A percentile compares a stretch with the other conserved stretches of the same genome.
Evolutionary conservation across 2,113 vertebrate species (phyloP).

Genomic region (Chauna torquata): DNA sequence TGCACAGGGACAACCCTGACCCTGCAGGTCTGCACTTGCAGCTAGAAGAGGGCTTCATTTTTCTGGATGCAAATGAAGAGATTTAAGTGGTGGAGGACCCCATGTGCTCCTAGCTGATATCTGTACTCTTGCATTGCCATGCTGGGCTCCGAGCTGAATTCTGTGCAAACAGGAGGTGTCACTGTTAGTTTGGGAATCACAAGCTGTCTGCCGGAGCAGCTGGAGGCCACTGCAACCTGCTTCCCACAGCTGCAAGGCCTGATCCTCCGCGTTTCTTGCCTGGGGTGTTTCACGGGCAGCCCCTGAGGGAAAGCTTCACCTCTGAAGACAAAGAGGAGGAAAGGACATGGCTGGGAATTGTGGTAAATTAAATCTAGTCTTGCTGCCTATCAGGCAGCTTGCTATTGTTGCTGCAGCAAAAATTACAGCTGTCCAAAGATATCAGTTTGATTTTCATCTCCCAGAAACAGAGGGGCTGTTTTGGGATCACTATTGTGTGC

Average conservation of each 20-base stretch:
- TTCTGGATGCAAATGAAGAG: not conserved
- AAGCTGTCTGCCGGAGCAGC: not conserved
- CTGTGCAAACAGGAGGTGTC: conserved; percentile 32
- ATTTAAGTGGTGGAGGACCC: not conserved
- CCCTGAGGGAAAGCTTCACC: not conserved
- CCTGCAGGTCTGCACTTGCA: rapidly evolving
- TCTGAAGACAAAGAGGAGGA: not conserved
- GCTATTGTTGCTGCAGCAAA: not conserved
- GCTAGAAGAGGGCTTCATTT: not conserved
- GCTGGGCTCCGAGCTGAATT: not conserved
- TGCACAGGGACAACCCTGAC: not conserved
- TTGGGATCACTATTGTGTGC: rapidly evolving
- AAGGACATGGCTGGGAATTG: not conserved
- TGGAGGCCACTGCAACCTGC: not conserved
- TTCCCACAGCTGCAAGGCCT: not conserved
- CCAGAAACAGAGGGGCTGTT: not conserved
- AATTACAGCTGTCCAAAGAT: not conserved
- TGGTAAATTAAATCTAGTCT: not conserved
- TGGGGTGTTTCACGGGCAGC: not conserved
- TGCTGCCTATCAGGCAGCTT: not conserved
- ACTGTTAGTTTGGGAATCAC: conserved; percentile 29
- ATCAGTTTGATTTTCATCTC: not conserved
- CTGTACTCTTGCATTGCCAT: rapidly evolving
- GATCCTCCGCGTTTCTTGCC: not conserved
- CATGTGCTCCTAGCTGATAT: not conserved